Evolutionary conservation across 2,113 vertebrate genomes (phyloP).

Genomic region (Dasyurus viverrinus): DNA sequence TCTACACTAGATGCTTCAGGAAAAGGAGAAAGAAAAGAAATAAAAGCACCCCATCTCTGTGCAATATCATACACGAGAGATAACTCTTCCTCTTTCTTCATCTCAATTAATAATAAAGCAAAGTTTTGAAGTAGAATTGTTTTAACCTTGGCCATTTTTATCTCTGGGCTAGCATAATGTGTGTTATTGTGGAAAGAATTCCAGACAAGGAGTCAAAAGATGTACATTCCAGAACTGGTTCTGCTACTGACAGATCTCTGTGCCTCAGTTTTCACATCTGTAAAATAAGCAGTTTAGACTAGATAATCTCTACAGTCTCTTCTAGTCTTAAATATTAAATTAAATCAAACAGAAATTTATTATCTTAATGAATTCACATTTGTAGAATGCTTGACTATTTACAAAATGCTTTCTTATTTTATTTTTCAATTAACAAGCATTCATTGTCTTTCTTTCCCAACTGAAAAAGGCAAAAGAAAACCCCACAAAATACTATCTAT

Average conservation of each 20-base stretch:
- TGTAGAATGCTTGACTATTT: background rate
- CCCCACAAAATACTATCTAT: background rate
- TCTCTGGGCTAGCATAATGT: background rate
- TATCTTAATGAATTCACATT: background rate
- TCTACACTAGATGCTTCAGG: background rate
- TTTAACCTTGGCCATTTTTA: constrained; percentile 5
- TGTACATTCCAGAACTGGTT: background rate
- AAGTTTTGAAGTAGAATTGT: constrained; percentile 2
- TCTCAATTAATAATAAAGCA: background rate
- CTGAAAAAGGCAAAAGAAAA: background rate
- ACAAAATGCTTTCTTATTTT: background rate
- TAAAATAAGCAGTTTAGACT: background rate
- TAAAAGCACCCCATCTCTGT: background rate
- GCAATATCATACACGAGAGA: background rate
- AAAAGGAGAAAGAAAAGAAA: background rate
- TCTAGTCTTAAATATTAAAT: background rate
- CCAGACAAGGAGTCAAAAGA: background rate
- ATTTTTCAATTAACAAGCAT: background rate
- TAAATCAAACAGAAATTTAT: background rate
- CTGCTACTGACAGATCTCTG: background rate
- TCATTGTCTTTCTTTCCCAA: background rate
- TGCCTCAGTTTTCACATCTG: background rate
- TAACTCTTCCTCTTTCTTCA: background rate
- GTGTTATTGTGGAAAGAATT: background rate
- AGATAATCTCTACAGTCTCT: background rate